Percentiles rank a stretch among this genome's conserved stretches.
Evolutionary conservation across 2,113 vertebrate genomes (phyloP).

Genomic region (human): GRCh38 chr2:32793001-32793500

Average conservation of each 20-base stretch:
- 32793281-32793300: neutral
- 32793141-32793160: neutral
- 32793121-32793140: neutral
- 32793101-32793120: neutral
- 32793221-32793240: neutral
- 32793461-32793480: neutral
- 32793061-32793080: neutral
- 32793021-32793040: neutral
- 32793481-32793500: neutral
- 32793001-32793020: neutral
- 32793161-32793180: neutral
- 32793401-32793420: neutral
- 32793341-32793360: neutral
- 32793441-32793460: neutral
- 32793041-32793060: neutral
- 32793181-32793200: neutral
- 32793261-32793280: neutral
- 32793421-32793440: neutral
- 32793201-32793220: neutral
- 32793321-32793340: neutral
- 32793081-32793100: neutral
- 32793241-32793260: neutral
- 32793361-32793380: neutral
- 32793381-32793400: neutral
- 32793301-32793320: neutral